A percentile compares a stretch with the other conserved stretches of the same genome.
phyloP scores from a whole-genome alignment of 2,888 invertebrate species.

The Tholera decimalis region DNA sequence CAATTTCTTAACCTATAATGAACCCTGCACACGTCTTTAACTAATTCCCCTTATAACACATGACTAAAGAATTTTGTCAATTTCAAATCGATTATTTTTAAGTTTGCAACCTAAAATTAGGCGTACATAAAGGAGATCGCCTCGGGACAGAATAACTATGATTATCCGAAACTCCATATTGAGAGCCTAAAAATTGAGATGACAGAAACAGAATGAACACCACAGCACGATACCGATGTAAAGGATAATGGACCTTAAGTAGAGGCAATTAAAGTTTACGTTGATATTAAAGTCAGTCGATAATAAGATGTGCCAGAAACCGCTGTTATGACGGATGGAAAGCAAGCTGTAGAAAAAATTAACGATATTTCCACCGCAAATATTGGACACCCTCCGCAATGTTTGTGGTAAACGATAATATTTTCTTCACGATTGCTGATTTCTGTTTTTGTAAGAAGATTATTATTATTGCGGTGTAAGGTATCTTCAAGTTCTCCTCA shows the following conservation, averaged over 20 bases:
- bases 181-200: slow-evolving; percentile 81
- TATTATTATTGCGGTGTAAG: slow-evolving; percentile 49
- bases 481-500: slow-evolving; percentile 33
- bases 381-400: slow-evolving; percentile 57
- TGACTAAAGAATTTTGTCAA: slow-evolving; percentile 74
- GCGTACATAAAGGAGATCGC: slow-evolving; percentile 85
- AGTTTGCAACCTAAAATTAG: slow-evolving; percentile 78
- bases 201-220: slow-evolving; percentile 78
- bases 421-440: slow-evolving; percentile 38
- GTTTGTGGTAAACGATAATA: slow-evolving; percentile 57
- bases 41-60: slow-evolving; percentile 48
- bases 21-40: slow-evolving; percentile 24
- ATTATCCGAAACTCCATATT: slow-evolving; percentile 83
- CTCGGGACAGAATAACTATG: slow-evolving; percentile 82
- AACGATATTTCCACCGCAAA: slow-evolving; percentile 79
- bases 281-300: slow-evolving; percentile 65
- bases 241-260: slow-evolving; percentile 65
- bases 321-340: slow-evolving; percentile 80
- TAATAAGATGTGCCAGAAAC: slow-evolving; percentile 81
- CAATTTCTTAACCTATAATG: slow-evolving; percentile 22
- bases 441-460: slow-evolving; percentile 51
- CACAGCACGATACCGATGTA: slow-evolving; percentile 63
- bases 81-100: slow-evolving; percentile 77
- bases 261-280: slow-evolving; percentile 63
- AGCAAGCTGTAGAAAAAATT: slow-evolving; percentile 77